Base-by-base conservation (phyloP, 2,888 invertebrate species). In the Harpagoxenus sublaevis region DNA sequence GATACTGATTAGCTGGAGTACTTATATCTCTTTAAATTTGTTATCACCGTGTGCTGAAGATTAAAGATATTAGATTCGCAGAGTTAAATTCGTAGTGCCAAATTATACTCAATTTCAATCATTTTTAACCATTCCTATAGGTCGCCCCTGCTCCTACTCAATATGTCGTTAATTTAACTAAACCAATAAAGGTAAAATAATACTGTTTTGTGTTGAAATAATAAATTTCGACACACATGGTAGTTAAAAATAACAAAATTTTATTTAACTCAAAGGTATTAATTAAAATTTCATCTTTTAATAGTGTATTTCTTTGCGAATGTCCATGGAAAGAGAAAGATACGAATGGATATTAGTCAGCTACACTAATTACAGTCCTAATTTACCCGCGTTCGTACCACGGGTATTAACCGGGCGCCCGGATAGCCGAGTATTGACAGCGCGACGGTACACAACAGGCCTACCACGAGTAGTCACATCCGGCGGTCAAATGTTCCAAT, bases 371-470 rank as follows among this genome's bases (percentile, higher is more conserved):
- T 60, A 18, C 60, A 3, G 18, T 48, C 57, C 57, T 60, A 60
- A 51, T 60, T 73, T 48, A 23, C 8, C 15, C 28, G 1, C n/a
- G 23, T 57, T 70, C 23, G 10, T 60, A 31, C 12, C 35, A 5
- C 35, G 35, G 45, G 18, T 35, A 9, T 60, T 73, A 81, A 81
- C 57, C 35, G 79, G 35, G 57, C 71, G 45, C 35, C 71, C 48
- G 79, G 45, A 79, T 71, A 60, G 23, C 23, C 35, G 71, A 53
- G 18, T 71, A 71, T 79, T 71, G 79, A 79, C 79, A 57, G 57
- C 79, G 8, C 45, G 9, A 28, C 9, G 15, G 45, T 68, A 12
- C 57, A 23, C 10, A 45, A 45, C 55, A n/a, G 23, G 18, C 9
- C 15, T 79, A 60, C 71, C 71, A 48, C 71, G 42, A 79, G 23